A percentile compares a stretch with the other conserved stretches of the same genome.
phyloP scores from a whole-genome alignment of 92 coral and sea anemone species.

The Zoanthus sansibaricus region DNA sequence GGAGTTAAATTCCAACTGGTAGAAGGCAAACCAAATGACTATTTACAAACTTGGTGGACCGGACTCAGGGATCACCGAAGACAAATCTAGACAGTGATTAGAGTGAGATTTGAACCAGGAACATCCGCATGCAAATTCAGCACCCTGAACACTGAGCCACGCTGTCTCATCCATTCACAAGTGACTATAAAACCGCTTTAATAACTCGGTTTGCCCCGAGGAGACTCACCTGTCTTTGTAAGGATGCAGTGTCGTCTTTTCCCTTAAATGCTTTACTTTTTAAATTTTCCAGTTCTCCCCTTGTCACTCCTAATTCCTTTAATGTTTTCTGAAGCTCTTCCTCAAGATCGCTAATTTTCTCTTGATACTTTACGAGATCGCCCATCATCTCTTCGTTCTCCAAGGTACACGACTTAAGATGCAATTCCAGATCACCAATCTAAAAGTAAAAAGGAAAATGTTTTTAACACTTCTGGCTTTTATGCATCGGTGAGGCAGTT shows the following conservation, averaged over 20 bases:
- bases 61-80: no score
- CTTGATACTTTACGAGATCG: slow-evolving; percentile 83
- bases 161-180: no score
- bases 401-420: slow-evolving; percentile 78
- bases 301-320: slow-evolving; percentile 82
- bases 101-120: no score
- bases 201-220: no score
- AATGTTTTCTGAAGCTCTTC: slow-evolving; percentile 84
- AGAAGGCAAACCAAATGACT: no score
- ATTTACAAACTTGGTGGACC: no score
- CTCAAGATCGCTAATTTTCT: slow-evolving; percentile 86
- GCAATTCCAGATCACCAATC: slow-evolving; percentile 80
- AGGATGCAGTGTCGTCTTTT: slow-evolving; percentile 75
- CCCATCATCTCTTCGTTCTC: slow-evolving; percentile 96
- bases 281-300: slow-evolving; percentile 86
- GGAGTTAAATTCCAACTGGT: no score
- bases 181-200: no score
- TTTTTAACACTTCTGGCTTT: background rate
- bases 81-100: no score
- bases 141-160: no score
- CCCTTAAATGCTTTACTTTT: slow-evolving; percentile 77
- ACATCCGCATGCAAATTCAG: no score
- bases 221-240: slow-evolving; percentile 72
- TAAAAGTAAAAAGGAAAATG: background rate
- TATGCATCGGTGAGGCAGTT: background rate